These are phyloP conservation scores for Lepus americanus DNA, from an alignment of 2,113 vertebrate genomes.

Conservation along the genomic window DNA sequence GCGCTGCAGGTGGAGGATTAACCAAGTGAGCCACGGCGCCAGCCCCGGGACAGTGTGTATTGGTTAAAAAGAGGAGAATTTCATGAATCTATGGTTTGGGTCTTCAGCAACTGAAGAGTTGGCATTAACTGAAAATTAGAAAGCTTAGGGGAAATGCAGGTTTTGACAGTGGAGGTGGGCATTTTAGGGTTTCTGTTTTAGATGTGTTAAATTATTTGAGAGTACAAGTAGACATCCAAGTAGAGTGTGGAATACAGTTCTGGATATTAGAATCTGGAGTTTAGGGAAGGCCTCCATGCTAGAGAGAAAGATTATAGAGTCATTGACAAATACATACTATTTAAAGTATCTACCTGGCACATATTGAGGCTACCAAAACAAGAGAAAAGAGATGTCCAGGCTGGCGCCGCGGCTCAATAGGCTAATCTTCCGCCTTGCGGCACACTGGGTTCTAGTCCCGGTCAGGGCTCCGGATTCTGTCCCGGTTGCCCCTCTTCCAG, in stretches of 20 bases:
- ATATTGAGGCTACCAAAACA: background rate
- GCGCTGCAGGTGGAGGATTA: too few species aligned
- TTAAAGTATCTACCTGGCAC: background rate
- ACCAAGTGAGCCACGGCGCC: too few species aligned
- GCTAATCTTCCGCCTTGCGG: too few species aligned
- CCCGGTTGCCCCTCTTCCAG: too few species aligned
- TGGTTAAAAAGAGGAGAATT: background rate
- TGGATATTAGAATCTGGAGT: background rate
- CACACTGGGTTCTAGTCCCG: too few species aligned
- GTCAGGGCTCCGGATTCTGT: too few species aligned
- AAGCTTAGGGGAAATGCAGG: background rate
- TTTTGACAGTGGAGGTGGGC: background rate
- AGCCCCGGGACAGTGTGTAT: too few species aligned
- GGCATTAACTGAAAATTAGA: background rate
- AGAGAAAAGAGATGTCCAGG: background rate
- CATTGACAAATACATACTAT: background rate
- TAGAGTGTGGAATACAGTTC: background rate
- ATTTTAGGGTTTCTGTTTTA: background rate
- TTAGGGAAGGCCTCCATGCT: conserved; percentile 20
- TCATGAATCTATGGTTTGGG: background rate
- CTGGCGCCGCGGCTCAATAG: too few species aligned
- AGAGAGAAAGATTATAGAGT: background rate
- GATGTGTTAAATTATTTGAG: background rate
- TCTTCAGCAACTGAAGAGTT: conserved; percentile 1
- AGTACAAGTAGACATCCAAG: background rate